Percentiles rank a stretch among this genome's conserved stretches.
Evolutionary conservation across 2,113 vertebrate species (phyloP).

Genomic region (Entosphenus tridentatus): DNA sequence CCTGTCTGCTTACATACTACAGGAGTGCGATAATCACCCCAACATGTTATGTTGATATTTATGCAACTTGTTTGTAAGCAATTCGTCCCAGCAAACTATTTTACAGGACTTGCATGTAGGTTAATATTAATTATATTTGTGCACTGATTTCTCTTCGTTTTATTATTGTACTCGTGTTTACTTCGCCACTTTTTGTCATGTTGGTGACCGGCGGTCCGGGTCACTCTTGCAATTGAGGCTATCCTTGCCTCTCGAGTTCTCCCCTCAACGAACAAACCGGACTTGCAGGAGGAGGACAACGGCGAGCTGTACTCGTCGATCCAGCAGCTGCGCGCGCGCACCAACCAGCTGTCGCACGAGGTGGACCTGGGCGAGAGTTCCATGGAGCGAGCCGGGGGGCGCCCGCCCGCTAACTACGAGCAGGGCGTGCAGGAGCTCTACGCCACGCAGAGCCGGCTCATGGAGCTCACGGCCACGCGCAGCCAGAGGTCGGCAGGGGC

Average conservation of each 20-base stretch:
- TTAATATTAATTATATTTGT: too few relatives aligned
- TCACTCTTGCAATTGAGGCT: not conserved
- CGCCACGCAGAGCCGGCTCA: constrained; percentile 35
- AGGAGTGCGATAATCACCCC: too few relatives aligned
- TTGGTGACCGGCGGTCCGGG: not conserved
- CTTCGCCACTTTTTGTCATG: not conserved
- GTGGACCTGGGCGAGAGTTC: constrained; percentile 53
- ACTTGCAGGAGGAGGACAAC: constrained; percentile 30
- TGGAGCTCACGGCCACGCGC: constrained; percentile 32
- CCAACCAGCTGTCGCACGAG: constrained; percentile 38
- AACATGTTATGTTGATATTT: too few relatives aligned
- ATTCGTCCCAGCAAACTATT: too few relatives aligned
- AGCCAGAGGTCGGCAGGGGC: constrained; percentile 26
- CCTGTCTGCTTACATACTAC: too few relatives aligned
- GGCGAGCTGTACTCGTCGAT: constrained; percentile 79
- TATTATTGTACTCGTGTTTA: not conserved
- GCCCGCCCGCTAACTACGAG: constrained; percentile 20
- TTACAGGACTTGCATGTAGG: too few relatives aligned
- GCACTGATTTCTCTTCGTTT: not conserved
- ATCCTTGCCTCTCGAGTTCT: not conserved
- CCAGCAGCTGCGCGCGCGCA: constrained; percentile 44
- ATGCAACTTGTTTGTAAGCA: too few relatives aligned
- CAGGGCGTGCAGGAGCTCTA: constrained; percentile 34
- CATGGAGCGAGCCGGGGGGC: constrained; percentile 24
- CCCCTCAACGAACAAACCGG: not conserved